Percentiles rank a stretch among this genome's conserved stretches.
phyloP scores from a whole-genome alignment of 2,888 invertebrate genomes.

The Philereme vetulata region DNA sequence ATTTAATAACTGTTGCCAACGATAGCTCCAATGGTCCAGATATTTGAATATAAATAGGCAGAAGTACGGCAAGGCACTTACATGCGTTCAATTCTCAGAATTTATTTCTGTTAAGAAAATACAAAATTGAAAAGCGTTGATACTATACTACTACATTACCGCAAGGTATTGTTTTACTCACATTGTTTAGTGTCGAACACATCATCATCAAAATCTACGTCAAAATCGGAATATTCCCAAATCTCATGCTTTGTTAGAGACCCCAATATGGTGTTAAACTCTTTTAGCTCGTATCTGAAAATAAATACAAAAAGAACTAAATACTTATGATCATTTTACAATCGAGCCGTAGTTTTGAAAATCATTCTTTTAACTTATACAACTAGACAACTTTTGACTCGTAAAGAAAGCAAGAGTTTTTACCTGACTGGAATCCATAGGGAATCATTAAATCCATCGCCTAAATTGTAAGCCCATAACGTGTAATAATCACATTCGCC shows the following conservation, averaged over 20 bases:
- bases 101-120: too few species aligned
- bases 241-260: conserved; percentile 50
- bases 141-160: too few species aligned
- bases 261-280: conserved; percentile 53
- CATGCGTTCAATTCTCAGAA: too few species aligned
- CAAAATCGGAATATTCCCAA: conserved; percentile 57
- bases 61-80: too few species aligned
- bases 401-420: neutral
- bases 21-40: too few species aligned
- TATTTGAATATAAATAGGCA: too few species aligned
- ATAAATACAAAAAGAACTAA: neutral
- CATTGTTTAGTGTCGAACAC: conserved; percentile 44
- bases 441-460: neutral
- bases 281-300: conserved; percentile 56
- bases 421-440: conserved; percentile 64
- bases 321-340: too few species aligned
- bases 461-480: conserved; percentile 51
- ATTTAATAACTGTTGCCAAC: too few species aligned
- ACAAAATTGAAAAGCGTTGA: too few species aligned
- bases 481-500: conserved; percentile 32
- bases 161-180: conserved; percentile 36
- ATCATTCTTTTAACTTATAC: too few species aligned
- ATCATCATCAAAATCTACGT: conserved; percentile 40
- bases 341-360: too few species aligned
- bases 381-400: too few species aligned